Base-by-base conservation (phyloP, 2,888 invertebrate genomes). In the Dryobotodes eremita region DNA sequence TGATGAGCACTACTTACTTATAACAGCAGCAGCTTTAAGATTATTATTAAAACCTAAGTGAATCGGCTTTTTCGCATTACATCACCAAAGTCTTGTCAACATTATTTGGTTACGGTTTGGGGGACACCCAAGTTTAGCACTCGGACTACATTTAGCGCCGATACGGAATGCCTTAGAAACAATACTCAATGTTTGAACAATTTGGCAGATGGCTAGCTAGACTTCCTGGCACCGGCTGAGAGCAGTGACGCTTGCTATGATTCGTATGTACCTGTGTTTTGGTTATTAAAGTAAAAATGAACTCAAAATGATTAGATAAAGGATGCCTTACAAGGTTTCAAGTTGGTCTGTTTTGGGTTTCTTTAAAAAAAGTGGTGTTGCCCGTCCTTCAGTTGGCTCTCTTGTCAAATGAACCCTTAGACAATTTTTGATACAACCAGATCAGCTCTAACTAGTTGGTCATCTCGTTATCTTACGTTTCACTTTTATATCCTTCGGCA, bases 151-250 rank as follows among this genome's bases (percentile, higher is more conserved):
- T 71, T 83, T 84, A 57, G 72, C 61, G 65, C 72, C 61, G 69
- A 75, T 79, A 72, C 17, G 64, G 20, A 65, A 50, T 79, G 79
- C 66, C 61, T 59, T 69, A 74, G n/a, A 55, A 69, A 72, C 48
- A 36, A 26, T 84, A 55, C 71, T 71, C 68, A 73, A 76, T 80
- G 75, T 84, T 80, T 83, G 75, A 76, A 84, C 71, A 69, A 75
- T 75, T 84, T 84, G 81, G 84, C 77, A 84, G 69, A 72, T 65
- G 84, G 46, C 84, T 77, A 84, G 46, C 84, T 77, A 84, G 84
- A 84, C 84, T 69, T 69, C 26, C 64, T 80, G 84, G 80, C 83
- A 76, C 83, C 76, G 59, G 8, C 61, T 64, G 68, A 71, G 50
- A 75, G 55, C 53, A n/a, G 23, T 71, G 80, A 71, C 61, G 71